Evolutionary conservation across 64 coral and sea anemone species (phyloP).

Genomic region (Pocillopora verrucosa): DNA sequence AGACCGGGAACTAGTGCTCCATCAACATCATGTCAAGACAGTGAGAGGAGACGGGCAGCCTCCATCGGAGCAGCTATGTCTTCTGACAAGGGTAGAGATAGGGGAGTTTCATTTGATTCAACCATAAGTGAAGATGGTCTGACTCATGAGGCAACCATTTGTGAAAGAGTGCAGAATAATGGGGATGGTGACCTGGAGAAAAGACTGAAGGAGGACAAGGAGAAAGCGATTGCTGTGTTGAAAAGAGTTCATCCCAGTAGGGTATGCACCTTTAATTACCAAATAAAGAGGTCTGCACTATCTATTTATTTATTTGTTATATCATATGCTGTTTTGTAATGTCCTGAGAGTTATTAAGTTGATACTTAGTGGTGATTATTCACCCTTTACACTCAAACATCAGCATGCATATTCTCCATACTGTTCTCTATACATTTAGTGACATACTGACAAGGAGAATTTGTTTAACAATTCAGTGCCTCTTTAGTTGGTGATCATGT

Average conservation of each 20-base stretch:
- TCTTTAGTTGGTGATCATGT: no score
- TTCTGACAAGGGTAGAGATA: background rate
- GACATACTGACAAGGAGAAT: no score
- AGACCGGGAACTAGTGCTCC: background rate
- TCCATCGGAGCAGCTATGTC: background rate
- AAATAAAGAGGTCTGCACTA: background rate
- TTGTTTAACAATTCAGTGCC: no score
- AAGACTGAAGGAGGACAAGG: conserved; percentile 12
- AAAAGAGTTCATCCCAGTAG: conserved; percentile 57
- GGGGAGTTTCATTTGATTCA: background rate
- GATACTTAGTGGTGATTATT: no score
- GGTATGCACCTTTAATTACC: background rate
- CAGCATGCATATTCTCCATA: no score
- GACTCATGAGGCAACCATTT: background rate
- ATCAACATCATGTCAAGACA: background rate
- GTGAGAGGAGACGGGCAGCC: background rate
- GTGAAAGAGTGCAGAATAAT: background rate
- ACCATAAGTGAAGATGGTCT: conserved; percentile 2
- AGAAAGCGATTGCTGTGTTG: conserved; percentile 54
- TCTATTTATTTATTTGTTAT: no score
- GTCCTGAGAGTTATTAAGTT: no score
- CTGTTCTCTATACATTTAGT: no score
- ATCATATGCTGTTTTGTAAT: no score
- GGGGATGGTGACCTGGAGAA: conserved; percentile 18
- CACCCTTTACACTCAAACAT: no score